Evolutionary conservation across 2,113 vertebrate genomes (phyloP), one percentile per base, ranked within the genome.

Genomic region (Mastomys natalensis): DNA sequence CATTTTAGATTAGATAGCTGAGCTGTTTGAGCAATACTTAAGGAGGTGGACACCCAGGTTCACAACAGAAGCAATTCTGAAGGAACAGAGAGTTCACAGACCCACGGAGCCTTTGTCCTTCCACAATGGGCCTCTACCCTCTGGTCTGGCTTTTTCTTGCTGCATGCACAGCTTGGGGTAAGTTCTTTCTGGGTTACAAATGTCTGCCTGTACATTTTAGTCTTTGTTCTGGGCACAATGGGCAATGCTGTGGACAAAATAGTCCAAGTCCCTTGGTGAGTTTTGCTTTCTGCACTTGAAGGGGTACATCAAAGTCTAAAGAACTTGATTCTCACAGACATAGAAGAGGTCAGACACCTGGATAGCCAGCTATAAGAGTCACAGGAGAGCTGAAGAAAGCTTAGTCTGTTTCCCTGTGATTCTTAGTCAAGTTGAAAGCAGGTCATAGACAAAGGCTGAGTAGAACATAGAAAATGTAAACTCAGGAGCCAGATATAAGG

Each of bases 171-270:
- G 68, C 58, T 37, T 37, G 76, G 80, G 95, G 96, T 97, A 78
- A 97, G 97, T 97, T 13, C 43, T 72, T 85, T 85, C 40, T 29
- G 26, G 66, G 78, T 68, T 58, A 70, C 15, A 92, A 48, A 62
- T 10, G 34, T 16, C 0, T 15, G 48, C 11, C 19, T 21, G 3
- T 3, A 22, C 0, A 0, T 43, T 55, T 45, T 21, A 55, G 53
- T 80, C 2, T 16, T 53, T 68, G 26, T 68, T 6, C 4, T 1
- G 40, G 22, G 13, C 3, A 0, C 0, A 66, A 7, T 34, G 22
- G 43, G n/a, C 26, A 26, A 24, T 29, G 7, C 15, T 13, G 4
- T 0, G 55, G 19, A 26, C 6, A 12, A 26, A 48, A 13, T 9
- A 70, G 55, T 40, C 19, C 4, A 2, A 0, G 7, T 43, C 37